A percentile compares a stretch with the other conserved stretches of the same genome.
Evolutionary conservation across 2,888 invertebrate species (phyloP).

Genomic region (Gymnosoma rotundatum): DNA sequence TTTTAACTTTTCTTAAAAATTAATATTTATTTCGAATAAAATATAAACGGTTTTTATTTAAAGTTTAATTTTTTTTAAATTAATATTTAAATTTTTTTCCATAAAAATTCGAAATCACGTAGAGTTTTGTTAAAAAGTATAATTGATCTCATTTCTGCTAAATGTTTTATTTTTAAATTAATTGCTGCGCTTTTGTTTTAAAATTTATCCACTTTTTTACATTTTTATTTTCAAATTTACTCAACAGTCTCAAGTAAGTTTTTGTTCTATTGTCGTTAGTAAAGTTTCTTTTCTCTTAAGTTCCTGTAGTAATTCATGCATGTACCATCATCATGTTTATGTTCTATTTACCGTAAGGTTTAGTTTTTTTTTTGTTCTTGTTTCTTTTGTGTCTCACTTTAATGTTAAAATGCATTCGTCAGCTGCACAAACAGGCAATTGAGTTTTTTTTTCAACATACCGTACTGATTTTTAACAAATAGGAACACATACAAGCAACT

Average conservation of each 20-base stretch:
- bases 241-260: not conserved
- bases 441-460: conserved; percentile 40
- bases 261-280: not conserved
- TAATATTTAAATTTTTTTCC: no score
- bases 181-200: not conserved
- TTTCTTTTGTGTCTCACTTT: conserved; percentile 30
- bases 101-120: no score
- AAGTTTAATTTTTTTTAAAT: no score
- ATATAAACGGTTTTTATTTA: no score
- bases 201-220: not conserved
- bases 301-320: conserved; percentile 41
- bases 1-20: no score
- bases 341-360: conserved; percentile 46
- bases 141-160: no score
- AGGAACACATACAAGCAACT: not conserved
- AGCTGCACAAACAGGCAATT: conserved; percentile 58
- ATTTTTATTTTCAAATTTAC: not conserved
- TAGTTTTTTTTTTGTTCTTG: conserved; percentile 1
- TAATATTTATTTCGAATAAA: no score
- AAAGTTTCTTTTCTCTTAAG: not conserved
- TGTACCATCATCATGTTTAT: conserved; percentile 36
- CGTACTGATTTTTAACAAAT: no score
- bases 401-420: conserved; percentile 43
- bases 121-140: no score
- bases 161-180: not conserved